phyloP scores from a whole-genome alignment of 2,888 invertebrate genomes.

The Acrobeloides nanus region DNA sequence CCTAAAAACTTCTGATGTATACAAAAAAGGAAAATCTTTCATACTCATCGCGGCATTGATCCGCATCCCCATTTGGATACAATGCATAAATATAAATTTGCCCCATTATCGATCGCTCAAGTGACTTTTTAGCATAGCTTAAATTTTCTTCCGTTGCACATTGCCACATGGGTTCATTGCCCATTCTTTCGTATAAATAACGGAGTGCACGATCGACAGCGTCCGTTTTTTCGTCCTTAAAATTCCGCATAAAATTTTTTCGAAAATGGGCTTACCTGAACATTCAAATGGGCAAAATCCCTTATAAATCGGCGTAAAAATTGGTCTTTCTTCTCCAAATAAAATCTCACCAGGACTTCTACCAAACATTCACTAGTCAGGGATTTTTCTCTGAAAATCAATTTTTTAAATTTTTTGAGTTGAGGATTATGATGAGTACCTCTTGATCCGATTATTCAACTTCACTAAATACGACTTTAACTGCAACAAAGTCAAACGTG shows the following conservation, averaged over 20 bases:
- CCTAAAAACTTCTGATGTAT: slow-evolving; percentile 57
- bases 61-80: slow-evolving; percentile 93
- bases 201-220: slow-evolving; percentile 73
- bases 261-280: slow-evolving; percentile 64
- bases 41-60: slow-evolving; percentile 80
- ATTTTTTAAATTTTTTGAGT: slow-evolving; percentile 6
- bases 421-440: slow-evolving; percentile 36
- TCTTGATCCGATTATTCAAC: slow-evolving; percentile 56
- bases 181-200: slow-evolving; percentile 55
- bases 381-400: slow-evolving; percentile 29
- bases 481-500: slow-evolving; percentile 71
- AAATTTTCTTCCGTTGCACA: slow-evolving; percentile 66
- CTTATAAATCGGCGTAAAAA: slow-evolving; percentile 69
- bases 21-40: slow-evolving; percentile 49
- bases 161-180: slow-evolving; percentile 55
- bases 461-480: slow-evolving; percentile 69
- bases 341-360: slow-evolving; percentile 41
- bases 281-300: slow-evolving; percentile 71
- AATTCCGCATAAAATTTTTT: not conserved
- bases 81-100: slow-evolving; percentile 79
- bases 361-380: slow-evolving; percentile 44
- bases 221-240: slow-evolving; percentile 61
- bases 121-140: slow-evolving; percentile 67
- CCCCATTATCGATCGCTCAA: slow-evolving; percentile 84
- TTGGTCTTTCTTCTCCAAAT: slow-evolving; percentile 63